Base-by-base conservation (phyloP, 2,888 invertebrate genomes). In the Ophion costatus region DNA sequence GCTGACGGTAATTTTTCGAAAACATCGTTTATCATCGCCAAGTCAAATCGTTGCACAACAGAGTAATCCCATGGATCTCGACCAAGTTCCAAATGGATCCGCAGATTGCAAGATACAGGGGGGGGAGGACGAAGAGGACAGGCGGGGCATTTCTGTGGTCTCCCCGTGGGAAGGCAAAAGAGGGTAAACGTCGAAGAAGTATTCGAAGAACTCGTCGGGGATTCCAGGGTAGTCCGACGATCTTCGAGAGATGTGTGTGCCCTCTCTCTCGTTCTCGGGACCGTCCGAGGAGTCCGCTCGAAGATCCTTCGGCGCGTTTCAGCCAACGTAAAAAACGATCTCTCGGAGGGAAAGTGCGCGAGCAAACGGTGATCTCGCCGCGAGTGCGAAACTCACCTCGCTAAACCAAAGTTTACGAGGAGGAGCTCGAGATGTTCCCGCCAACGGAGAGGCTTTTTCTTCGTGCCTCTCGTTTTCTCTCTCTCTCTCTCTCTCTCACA, bases 191-290 rank as follows among this genome's bases (percentile, higher is more conserved):
- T 73, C 70, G 61, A 42, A 57, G 80, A 82, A 75, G 82, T 82
- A 84, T 87, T 85, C 82, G 67, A 84, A 85, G 82, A 86, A 87
- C 87, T 87, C 80, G 78, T 76, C 66, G 67, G 45, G 69, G 85
- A 86, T 86, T 86, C 83, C 86, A 82, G 84, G 82, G 82, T 84
- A 75, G 77, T 78, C 77, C 82, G 79, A 66, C 74, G 73, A 83
- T 73, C 77, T 63, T 73, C 29, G 59, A 51, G 75, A 66, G 51
- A 73, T 63, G 57, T 45, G 61, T 63, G 45, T 45, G 61, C n/a
- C 56, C 42, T 66, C 61, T 63, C 42, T 42, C 29, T 29, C 29
- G 70, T 64, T 38, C 33, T 76, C 33, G 51, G 64, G 57, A 67
- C n/a, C 22, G 61, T 59, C 59, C 69, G 51, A 61, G 20, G 56